phyloP scores from a whole-genome alignment of 2,113 vertebrate genomes.

The Agelaius tricolor region DNA sequence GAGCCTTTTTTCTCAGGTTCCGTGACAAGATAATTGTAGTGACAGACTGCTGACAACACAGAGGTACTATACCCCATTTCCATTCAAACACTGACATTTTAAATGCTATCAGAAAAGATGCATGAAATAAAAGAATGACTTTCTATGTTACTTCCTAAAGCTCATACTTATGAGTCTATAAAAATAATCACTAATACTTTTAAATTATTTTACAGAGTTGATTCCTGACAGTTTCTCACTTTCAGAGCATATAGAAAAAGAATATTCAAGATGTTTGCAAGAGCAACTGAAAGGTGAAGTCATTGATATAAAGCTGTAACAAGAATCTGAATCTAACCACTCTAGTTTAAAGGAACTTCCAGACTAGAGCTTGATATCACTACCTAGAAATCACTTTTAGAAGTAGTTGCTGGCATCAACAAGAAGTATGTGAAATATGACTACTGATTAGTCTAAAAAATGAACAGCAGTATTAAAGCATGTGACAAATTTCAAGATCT shows the following conservation, averaged over 20 bases:
- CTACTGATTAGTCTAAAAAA: background rate
- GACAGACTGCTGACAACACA: background rate
- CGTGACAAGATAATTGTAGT: background rate
- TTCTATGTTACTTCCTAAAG: background rate
- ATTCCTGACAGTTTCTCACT: background rate
- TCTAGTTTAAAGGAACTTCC: background rate
- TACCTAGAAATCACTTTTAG: background rate
- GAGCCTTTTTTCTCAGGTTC: background rate
- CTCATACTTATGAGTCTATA: background rate
- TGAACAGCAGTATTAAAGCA: background rate
- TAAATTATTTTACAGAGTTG: background rate
- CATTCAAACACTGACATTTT: slow-evolving; percentile 25
- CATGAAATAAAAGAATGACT: background rate
- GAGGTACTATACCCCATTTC: background rate
- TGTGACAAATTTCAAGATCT: background rate
- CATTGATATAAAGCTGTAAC: background rate
- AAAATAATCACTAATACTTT: background rate
- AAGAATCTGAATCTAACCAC: background rate
- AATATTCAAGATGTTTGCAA: background rate
- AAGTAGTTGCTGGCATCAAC: background rate
- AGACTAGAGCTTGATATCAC: background rate
- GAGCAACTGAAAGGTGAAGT: background rate
- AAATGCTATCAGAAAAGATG: slow-evolving; percentile 5
- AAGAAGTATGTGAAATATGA: background rate
- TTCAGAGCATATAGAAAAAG: background rate